Percentiles rank a stretch among this genome's conserved stretches.
phyloP scores from a whole-genome alignment of 2,113 vertebrate species.

The Pitta sordida region DNA sequence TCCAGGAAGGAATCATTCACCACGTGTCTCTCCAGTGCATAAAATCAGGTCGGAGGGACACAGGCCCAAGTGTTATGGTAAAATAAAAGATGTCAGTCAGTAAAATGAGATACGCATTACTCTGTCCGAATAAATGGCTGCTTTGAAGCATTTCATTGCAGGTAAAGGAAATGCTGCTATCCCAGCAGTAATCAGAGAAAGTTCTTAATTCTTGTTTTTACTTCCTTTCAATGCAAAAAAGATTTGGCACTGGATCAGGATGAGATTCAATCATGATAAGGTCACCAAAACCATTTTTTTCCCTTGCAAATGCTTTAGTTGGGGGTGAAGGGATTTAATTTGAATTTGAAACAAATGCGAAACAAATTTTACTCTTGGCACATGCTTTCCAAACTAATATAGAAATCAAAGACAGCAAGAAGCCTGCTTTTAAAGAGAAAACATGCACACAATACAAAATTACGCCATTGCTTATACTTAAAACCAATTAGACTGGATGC shows the following conservation, averaged over 20 bases:
- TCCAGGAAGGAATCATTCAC: constrained; percentile 5
- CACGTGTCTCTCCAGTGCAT: background rate
- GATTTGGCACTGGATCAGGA: background rate
- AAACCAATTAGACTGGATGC: background rate
- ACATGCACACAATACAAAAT: background rate
- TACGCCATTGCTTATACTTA: background rate
- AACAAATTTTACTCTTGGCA: background rate
- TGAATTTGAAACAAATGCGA: constrained; percentile 37
- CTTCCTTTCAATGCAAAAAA: constrained; percentile 27
- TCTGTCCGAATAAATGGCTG: constrained; percentile 12
- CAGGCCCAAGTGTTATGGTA: background rate
- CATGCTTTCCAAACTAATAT: constrained; percentile 22
- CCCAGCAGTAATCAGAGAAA: constrained; percentile 28
- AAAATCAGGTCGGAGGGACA: background rate
- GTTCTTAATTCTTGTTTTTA: constrained; percentile 38
- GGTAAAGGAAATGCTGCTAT: background rate
- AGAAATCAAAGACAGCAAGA: constrained; percentile 27
- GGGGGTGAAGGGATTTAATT: background rate
- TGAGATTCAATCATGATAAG: constrained; percentile 32
- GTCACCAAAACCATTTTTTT: background rate
- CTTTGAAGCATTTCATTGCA: constrained; percentile 34
- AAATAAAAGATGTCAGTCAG: background rate
- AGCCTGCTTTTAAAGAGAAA: constrained; percentile 10
- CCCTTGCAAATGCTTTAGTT: background rate
- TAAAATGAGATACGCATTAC: background rate